A percentile compares a stretch with the other conserved stretches of the same genome.
phyloP scores from a whole-genome alignment of 1,140 invertebrate species.

The Lamellibrachia luymesi region DNA sequence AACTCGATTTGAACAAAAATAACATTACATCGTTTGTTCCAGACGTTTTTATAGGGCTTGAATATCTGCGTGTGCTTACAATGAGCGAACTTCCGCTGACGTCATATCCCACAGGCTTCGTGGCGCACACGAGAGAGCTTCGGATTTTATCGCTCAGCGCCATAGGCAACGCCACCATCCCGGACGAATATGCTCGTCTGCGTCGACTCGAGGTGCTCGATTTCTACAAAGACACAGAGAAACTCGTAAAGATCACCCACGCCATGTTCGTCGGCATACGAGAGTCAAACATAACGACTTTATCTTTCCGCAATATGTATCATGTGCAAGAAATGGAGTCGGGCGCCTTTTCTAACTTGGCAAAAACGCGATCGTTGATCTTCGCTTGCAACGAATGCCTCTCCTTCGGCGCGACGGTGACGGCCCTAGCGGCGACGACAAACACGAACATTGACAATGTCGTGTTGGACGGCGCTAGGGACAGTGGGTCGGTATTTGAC shows the following conservation, averaged over 20 bases:
- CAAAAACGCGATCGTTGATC: neutral
- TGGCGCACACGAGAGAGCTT: neutral
- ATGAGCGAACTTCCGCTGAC: neutral
- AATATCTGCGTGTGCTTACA: neutral
- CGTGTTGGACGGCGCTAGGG: neutral
- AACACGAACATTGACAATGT: neutral
- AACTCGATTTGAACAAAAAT: neutral
- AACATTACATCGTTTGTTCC: neutral
- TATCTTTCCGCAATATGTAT: neutral
- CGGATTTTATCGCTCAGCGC: neutral
- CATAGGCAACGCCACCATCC: neutral
- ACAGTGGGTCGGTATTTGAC: neutral
- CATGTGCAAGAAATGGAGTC: neutral
- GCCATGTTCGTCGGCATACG: neutral
- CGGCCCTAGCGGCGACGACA: neutral
- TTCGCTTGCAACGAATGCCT: neutral
- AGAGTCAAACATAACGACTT: neutral
- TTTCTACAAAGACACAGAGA: neutral
- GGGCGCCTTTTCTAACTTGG: neutral
- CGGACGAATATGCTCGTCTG: neutral
- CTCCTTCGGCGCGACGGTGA: neutral
- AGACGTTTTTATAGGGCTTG: neutral
- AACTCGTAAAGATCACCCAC: neutral
- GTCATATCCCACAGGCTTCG: neutral
- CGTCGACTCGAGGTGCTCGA: neutral